Conservation (phyloP, 2,113 vertebrate species). For the Micronisus gabar region DNA sequence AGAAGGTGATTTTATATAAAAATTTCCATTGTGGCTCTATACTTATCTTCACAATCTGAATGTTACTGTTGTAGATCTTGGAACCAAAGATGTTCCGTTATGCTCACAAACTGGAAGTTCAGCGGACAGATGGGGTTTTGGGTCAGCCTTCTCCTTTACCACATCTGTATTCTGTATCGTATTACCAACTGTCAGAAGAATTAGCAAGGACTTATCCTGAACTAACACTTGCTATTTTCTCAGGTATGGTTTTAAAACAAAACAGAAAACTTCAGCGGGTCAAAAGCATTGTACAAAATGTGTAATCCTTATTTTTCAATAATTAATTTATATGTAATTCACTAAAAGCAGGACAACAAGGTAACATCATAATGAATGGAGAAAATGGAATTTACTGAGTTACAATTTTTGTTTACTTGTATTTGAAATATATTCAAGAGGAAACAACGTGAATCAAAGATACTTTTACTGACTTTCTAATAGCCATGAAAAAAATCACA, state of each 20-base stretch:
- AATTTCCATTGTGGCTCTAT: not conserved
- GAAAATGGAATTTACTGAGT: not conserved
- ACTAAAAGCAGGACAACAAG: not conserved
- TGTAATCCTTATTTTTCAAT: not conserved
- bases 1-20: not conserved
- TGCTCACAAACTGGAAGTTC: slow-evolving; percentile 96
- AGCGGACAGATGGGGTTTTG: slow-evolving; percentile 88
- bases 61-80: slow-evolving; percentile 80
- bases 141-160: slow-evolving; percentile 90
- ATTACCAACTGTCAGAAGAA: slow-evolving; percentile 97
- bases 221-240: slow-evolving; percentile 94
- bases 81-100: slow-evolving; percentile 99
- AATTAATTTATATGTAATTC: not conserved
- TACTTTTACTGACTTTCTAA: not conserved
- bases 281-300: not conserved
- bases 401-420: not conserved
- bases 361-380: not conserved
- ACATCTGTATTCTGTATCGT: slow-evolving; percentile 94
- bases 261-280: not conserved
- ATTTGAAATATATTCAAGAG: not conserved
- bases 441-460: not conserved
- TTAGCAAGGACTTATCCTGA: slow-evolving; percentile 95
- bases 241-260: slow-evolving; percentile 77
- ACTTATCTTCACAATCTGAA: not conserved
- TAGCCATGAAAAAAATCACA: not conserved